Conservation (phyloP, 2,888 invertebrate species). For the Rhagium mordax region DNA sequence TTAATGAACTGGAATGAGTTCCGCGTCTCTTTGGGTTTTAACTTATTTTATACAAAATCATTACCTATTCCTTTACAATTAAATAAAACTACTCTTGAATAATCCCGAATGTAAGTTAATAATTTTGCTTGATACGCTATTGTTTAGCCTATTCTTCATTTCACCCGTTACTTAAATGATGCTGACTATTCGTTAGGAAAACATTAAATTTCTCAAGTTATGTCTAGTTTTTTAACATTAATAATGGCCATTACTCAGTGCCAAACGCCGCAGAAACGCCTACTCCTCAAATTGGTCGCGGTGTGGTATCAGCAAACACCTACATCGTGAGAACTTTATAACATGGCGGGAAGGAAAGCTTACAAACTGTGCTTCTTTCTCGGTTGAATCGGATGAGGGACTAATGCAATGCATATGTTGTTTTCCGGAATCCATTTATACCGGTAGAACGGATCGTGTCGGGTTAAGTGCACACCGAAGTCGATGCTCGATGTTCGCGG, state of each 20-base stretch:
- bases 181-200: background rate
- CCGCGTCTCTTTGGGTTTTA: too few species aligned
- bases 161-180: background rate
- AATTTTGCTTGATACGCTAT: too few species aligned
- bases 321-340: constrained; percentile 11
- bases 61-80: too few species aligned
- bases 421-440: constrained; percentile 68
- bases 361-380: constrained; percentile 33
- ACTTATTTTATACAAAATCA: too few species aligned
- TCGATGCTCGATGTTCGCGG: constrained; percentile 44
- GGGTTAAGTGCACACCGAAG: constrained; percentile 65
- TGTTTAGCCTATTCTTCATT: background rate
- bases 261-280: background rate
- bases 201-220: background rate
- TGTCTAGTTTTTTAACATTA: constrained; percentile 2
- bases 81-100: too few species aligned
- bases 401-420: constrained; percentile 69
- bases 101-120: too few species aligned
- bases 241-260: background rate
- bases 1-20: too few species aligned
- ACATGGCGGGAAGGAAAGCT: constrained; percentile 19
- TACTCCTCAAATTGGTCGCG: constrained; percentile 1
- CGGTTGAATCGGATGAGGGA: constrained; percentile 51
- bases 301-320: constrained; percentile 5
- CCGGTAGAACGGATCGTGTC: constrained; percentile 65